These are phyloP conservation scores for Lacerta agilis DNA, from an alignment of 2,797 vertebrate genomes.

Conservation along the genomic window DNA sequence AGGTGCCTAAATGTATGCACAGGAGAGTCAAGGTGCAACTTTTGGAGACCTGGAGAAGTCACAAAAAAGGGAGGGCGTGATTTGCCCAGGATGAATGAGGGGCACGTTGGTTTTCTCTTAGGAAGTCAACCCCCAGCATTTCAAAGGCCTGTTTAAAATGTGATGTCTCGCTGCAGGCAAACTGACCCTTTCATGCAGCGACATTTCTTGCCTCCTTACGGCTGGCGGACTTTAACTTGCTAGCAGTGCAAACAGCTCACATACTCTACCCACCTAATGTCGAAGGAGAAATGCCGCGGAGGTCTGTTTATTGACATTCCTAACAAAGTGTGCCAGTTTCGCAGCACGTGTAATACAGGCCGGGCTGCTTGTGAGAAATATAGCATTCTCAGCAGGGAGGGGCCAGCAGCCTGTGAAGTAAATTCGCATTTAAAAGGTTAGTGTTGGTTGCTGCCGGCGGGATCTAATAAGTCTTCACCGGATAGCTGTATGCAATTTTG, in stretches of 20 bases:
- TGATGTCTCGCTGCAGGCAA: constrained; percentile 65
- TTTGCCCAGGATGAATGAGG: neutral
- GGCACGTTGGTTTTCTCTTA: neutral
- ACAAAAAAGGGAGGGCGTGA: neutral
- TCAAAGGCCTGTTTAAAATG: constrained; percentile 49
- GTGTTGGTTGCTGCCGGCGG: neutral
- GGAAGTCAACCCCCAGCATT: neutral
- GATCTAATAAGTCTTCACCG: neutral
- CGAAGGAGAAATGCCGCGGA: neutral
- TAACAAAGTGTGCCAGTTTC: neutral
- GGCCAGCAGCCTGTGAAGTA: neutral
- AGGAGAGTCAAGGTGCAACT: neutral
- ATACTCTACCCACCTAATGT: constrained; percentile 22
- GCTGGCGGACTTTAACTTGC: constrained; percentile 58
- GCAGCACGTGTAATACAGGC: neutral
- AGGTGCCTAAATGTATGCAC: neutral
- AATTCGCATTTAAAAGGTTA: neutral
- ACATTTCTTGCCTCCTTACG: constrained; percentile 68
- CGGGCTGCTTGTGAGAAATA: constrained; percentile 22
- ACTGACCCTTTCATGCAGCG: constrained; percentile 62
- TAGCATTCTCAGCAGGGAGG: constrained; percentile 26
- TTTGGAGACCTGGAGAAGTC: neutral
- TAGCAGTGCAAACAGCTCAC: constrained; percentile 18
- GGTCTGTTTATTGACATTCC: constrained; percentile 25
- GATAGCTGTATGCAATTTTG: neutral